Conservation (phyloP, 2,797 vertebrate genomes). For the Hyperoplus lanceolatus region DNA sequence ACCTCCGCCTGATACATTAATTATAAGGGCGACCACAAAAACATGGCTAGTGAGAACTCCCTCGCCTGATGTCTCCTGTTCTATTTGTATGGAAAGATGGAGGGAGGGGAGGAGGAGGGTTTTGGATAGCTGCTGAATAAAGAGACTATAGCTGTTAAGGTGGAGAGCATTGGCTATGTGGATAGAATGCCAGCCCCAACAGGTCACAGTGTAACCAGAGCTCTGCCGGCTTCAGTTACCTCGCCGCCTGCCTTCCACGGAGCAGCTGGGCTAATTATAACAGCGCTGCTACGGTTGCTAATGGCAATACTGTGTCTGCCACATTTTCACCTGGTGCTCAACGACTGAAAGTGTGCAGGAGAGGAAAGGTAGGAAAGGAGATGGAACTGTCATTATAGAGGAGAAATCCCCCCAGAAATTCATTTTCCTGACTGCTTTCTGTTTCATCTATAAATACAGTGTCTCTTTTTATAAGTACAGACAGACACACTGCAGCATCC, state of each 20-base stretch:
- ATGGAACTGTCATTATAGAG: neutral
- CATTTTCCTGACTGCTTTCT: neutral
- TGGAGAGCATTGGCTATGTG: constrained; percentile 51
- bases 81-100: constrained; percentile 57
- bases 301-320: constrained; percentile 40
- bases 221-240: constrained; percentile 74
- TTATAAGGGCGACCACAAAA: constrained; percentile 38
- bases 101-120: constrained; percentile 19
- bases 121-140: constrained; percentile 63
- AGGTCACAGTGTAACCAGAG: constrained; percentile 81
- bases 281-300: constrained; percentile 62
- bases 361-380: constrained; percentile 4
- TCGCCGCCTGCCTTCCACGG: constrained; percentile 51
- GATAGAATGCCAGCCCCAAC: constrained; percentile 61
- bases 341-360: constrained; percentile 18
- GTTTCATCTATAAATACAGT: neutral
- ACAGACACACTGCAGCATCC: neutral
- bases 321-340: constrained; percentile 66
- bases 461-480: constrained; percentile 27
- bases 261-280: constrained; percentile 78
- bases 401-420: neutral
- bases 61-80: constrained; percentile 48
- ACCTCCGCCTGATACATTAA: constrained; percentile 30
- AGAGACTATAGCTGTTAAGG: constrained; percentile 47
- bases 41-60: constrained; percentile 42